Percentiles rank a stretch among this genome's conserved stretches.
Evolutionary conservation across 2,113 vertebrate genomes (phyloP).

Genomic region (Dunckerocampus dactyliophorus): DNA sequence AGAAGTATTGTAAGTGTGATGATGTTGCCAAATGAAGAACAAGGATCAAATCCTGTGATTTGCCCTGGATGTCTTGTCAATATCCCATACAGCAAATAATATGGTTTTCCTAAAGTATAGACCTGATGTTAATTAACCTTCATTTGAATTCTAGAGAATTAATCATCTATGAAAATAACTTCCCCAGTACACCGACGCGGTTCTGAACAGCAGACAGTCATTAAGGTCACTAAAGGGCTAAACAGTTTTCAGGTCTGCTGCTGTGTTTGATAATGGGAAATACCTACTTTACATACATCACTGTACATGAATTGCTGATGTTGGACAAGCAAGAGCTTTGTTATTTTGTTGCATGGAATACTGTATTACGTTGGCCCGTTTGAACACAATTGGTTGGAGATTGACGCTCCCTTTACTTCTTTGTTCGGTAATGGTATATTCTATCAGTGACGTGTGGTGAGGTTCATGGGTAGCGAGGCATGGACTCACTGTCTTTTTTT

Average conservation of each 20-base stretch:
- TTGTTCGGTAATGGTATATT: conserved; percentile 41
- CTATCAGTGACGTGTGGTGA: no score
- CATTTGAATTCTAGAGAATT: conserved; percentile 33
- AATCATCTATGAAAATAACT: conserved; percentile 30
- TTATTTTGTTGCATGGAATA: conserved; percentile 42
- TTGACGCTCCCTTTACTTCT: conserved; percentile 54
- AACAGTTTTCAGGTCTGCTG: conserved; percentile 59
- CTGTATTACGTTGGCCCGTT: conserved; percentile 41
- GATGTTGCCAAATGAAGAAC: conserved; percentile 71
- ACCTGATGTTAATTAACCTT: conserved; percentile 38
- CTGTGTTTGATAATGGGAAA: conserved; percentile 41
- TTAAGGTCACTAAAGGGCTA: conserved; percentile 62
- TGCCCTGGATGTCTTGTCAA: conserved; percentile 46
- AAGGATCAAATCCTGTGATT: conserved; percentile 37
- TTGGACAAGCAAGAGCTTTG: conserved; percentile 29
- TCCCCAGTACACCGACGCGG: conserved; percentile 36
- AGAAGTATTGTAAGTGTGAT: conserved; percentile 51
- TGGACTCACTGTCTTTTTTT: no score
- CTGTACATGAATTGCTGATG: conserved; percentile 20
- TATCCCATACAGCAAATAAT: conserved; percentile 30
- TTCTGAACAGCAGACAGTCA: conserved; percentile 30
- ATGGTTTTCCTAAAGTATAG: conserved; percentile 45
- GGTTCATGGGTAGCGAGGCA: no score
- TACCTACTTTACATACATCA: conserved; percentile 25
- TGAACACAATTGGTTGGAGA: conserved; percentile 52